Percentiles rank a stretch among this genome's conserved stretches.
Conservation (phyloP, 2,888 invertebrate species). For the Calameuta pallipes region DNA sequence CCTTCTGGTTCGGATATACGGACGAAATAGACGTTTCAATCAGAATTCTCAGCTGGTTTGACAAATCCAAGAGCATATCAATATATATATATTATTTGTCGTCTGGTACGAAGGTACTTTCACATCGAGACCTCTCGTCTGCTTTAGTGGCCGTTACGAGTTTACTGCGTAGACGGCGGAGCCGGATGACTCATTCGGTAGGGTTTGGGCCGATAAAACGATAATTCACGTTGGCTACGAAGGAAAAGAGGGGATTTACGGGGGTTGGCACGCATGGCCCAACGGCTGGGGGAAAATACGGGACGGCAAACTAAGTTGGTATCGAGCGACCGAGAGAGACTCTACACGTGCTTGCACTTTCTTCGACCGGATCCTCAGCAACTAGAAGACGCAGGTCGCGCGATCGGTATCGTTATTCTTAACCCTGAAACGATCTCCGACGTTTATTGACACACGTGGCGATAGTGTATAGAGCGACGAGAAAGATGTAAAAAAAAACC, state of each 20-base stretch:
- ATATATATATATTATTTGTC: neutral
- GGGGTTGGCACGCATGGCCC: neutral
- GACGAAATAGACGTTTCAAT: neutral
- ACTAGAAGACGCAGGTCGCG: neutral
- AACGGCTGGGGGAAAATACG: neutral
- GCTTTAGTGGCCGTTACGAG: neutral
- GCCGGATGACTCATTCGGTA: neutral
- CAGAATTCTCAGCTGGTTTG: neutral
- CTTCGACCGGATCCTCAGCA: neutral
- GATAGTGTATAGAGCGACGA: neutral
- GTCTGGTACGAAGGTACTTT: neutral
- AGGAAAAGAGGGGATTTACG: neutral
- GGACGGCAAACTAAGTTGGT: neutral
- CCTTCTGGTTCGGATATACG: neutral
- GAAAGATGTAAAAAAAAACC: neutral
- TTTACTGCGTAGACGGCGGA: neutral
- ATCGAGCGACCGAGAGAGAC: neutral
- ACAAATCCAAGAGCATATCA: neutral
- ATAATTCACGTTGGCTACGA: neutral
- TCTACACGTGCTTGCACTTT: neutral
- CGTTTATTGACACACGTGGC: neutral
- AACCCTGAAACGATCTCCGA: neutral
- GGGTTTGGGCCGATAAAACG: neutral
- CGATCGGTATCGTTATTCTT: neutral
- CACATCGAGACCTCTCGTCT: neutral